phyloP scores from a whole-genome alignment of 2,797 vertebrate genomes.

The Hapalemur alaotrensis region DNA sequence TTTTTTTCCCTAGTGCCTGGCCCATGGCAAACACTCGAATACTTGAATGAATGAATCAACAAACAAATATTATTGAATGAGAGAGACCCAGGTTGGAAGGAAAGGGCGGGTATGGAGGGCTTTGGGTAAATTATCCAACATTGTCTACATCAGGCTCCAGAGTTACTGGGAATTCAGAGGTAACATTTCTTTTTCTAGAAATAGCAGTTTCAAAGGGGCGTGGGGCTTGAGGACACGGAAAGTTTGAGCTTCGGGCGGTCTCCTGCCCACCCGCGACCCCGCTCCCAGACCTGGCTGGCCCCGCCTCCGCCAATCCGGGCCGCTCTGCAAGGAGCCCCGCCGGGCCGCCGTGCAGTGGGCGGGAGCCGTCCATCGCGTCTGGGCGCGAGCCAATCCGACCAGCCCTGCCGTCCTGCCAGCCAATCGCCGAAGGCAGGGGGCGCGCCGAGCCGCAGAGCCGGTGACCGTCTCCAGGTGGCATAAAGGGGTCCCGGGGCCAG shows the following conservation, averaged over 20 bases:
- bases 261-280: accelerated
- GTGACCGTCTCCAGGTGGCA: not conserved
- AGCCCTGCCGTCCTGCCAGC: constrained; percentile 61
- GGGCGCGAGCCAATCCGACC: constrained; percentile 78
- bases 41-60: not conserved
- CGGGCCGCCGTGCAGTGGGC: constrained; percentile 69
- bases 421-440: constrained; percentile 78
- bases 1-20: not conserved
- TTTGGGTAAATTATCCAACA: constrained; percentile 2
- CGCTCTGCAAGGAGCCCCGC: constrained; percentile 51
- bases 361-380: constrained; percentile 85
- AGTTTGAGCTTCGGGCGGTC: not conserved
- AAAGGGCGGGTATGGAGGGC: not conserved
- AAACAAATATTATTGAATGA: not conserved
- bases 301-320: not conserved
- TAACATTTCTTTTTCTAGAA: not conserved
- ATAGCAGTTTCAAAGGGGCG: not conserved
- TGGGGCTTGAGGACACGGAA: not conserved
- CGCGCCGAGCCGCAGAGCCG: not conserved
- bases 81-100: not conserved
- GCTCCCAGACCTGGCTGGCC: not conserved
- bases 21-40: not conserved
- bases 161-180: not conserved
- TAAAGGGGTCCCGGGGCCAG: not conserved
- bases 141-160: not conserved